These are phyloP conservation scores for Zaprionus lineosus DNA, from an alignment of 2,888 invertebrate genomes.

Conservation along the genomic window DNA sequence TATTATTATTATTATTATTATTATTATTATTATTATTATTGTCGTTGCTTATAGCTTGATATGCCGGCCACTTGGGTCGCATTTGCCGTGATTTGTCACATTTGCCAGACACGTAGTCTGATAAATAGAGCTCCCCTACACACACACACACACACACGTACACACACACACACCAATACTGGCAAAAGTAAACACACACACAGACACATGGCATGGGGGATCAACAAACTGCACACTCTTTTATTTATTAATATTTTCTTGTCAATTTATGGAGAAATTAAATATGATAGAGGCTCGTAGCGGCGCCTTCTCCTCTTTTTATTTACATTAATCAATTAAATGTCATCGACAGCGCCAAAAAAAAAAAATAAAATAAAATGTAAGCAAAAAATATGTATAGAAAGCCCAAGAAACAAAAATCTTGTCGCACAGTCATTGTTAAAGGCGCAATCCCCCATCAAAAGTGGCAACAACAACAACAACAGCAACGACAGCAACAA, in stretches of 20 bases:
- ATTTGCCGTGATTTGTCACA: neutral
- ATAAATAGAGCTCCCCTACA: constrained; percentile 23
- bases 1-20: no score
- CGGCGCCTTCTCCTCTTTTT: constrained; percentile 34
- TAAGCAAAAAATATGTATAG: neutral
- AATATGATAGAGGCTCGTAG: constrained; percentile 31
- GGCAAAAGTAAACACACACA: neutral
- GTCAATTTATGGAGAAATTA: constrained; percentile 46
- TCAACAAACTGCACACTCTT: constrained; percentile 43
- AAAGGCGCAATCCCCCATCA: constrained; percentile 36
- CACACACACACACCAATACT: neutral
- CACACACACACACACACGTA: constrained; percentile 1
- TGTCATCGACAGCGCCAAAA: constrained; percentile 34
- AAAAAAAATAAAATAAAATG: constrained; percentile 1
- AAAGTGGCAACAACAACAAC: constrained; percentile 39
- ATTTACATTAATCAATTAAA: constrained; percentile 74
- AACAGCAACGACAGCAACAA: constrained; percentile 20
- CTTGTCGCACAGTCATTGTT: constrained; percentile 35
- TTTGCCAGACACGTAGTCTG: neutral
- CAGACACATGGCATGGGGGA: constrained; percentile 19
- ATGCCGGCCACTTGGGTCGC: neutral
- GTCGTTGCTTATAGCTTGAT: no score
- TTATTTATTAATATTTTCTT: constrained; percentile 7
- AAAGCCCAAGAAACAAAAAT: constrained; percentile 20
- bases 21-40: no score